Conservation (phyloP, 2,113 vertebrate species). For the Nycticorax nycticorax region DNA sequence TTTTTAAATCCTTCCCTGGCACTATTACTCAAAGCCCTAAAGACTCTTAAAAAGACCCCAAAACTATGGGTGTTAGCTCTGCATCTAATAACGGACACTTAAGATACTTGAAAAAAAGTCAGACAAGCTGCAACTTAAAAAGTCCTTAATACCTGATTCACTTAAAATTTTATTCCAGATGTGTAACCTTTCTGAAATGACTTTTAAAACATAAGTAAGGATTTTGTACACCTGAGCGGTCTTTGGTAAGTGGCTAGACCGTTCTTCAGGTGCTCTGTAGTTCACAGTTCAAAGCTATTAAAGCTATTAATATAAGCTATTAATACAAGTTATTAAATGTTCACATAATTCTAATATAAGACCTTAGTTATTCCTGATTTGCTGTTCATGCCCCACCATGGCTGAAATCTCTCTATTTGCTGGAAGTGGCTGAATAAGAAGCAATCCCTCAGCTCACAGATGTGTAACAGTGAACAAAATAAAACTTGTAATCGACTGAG, state of each 20-base stretch:
- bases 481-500: background rate
- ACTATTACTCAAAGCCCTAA: background rate
- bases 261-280: constrained; percentile 26
- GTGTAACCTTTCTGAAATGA: background rate
- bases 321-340: constrained; percentile 50
- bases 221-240: background rate
- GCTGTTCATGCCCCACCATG: background rate
- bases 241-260: background rate
- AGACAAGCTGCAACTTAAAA: background rate
- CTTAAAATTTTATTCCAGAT: background rate
- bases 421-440: background rate
- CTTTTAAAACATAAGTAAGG: background rate
- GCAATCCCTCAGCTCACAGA: background rate
- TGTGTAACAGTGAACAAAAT: background rate
- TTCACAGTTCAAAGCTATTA: background rate
- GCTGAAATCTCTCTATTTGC: background rate
- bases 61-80: background rate
- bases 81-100: background rate
- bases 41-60: background rate
- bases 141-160: background rate
- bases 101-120: background rate
- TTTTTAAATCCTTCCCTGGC: background rate
- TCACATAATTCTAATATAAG: constrained; percentile 7
- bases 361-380: constrained; percentile 29
- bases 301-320: constrained; percentile 41